phyloP scores from a whole-genome alignment of 2,113 vertebrate genomes.

The Dolichotis patagonum region DNA sequence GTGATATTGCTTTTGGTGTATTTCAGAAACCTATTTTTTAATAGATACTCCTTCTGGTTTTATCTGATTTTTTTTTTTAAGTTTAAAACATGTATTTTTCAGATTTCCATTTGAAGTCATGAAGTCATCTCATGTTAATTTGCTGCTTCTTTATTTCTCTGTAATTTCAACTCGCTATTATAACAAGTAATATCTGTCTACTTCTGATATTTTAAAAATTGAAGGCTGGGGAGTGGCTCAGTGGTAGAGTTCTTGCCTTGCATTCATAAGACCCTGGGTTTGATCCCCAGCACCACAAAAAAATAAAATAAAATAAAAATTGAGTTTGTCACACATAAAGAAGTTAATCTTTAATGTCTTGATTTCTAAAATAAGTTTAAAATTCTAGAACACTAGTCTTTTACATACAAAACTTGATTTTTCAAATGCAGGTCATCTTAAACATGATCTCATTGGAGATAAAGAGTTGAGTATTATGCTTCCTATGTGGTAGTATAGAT shows the following conservation, averaged over 20 bases:
- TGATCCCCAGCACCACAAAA: background rate
- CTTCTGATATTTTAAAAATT: slow-evolving; percentile 44
- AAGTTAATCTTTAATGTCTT: slow-evolving; percentile 47
- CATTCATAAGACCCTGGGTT: background rate
- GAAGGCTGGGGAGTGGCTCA: background rate
- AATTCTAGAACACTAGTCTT: slow-evolving; percentile 57
- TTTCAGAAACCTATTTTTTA: slow-evolving; percentile 43
- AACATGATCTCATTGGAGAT: slow-evolving; percentile 50
- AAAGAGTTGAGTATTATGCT: slow-evolving; percentile 62
- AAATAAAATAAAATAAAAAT: background rate
- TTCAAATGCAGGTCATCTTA: slow-evolving; percentile 53
- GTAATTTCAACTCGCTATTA: slow-evolving; percentile 28
- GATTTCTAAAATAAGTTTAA: slow-evolving; percentile 63
- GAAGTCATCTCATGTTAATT: slow-evolving; percentile 49
- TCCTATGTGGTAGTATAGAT: slow-evolving; percentile 19
- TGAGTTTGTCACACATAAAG: slow-evolving; percentile 14
- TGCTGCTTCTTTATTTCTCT: background rate
- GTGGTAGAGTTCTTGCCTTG: background rate
- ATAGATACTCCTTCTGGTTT: background rate
- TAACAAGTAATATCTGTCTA: slow-evolving; percentile 30
- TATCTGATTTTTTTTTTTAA: background rate
- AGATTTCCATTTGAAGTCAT: slow-evolving; percentile 38
- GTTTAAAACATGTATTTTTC: background rate
- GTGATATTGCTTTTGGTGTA: slow-evolving; percentile 56
- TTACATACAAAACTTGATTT: slow-evolving; percentile 33